A percentile compares a stretch with the other conserved stretches of the same genome.
Conservation (phyloP, 2,113 vertebrate genomes). For the Mus pahari region DNA sequence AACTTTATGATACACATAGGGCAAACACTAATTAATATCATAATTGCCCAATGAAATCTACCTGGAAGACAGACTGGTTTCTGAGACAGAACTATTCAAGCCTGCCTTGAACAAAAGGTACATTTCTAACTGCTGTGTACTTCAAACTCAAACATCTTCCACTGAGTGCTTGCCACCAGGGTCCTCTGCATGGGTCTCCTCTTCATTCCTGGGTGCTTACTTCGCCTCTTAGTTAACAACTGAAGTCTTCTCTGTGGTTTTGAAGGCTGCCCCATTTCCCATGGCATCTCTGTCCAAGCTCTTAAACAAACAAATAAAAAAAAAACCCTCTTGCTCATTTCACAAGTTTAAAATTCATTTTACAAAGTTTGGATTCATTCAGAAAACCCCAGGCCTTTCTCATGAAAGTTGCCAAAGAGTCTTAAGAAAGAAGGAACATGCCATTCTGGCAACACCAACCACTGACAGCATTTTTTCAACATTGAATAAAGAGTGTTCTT, state of each 20-base stretch:
- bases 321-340: not conserved
- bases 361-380: not conserved
- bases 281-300: not conserved
- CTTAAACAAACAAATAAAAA: not conserved
- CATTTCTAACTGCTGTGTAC: not conserved
- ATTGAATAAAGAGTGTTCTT: not conserved
- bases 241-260: not conserved
- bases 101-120: not conserved
- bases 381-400: not conserved
- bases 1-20: not conserved
- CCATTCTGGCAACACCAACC: not conserved
- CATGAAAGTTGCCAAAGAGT: not conserved
- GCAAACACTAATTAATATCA: not conserved
- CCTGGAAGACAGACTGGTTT: not conserved
- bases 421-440: not conserved
- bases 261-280: not conserved
- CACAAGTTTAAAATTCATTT: not conserved
- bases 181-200: not conserved
- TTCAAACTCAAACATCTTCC: not conserved
- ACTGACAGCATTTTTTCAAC: not conserved
- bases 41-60: slow-evolving; percentile 34
- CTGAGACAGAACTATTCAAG: slow-evolving; percentile 28
- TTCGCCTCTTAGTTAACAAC: not conserved
- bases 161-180: not conserved
- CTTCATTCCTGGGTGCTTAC: not conserved